A percentile compares a stretch with the other conserved stretches of the same genome.
Evolutionary conservation across 2,888 invertebrate genomes (phyloP).

Genomic region (Neoitamus cyanurus): DNA sequence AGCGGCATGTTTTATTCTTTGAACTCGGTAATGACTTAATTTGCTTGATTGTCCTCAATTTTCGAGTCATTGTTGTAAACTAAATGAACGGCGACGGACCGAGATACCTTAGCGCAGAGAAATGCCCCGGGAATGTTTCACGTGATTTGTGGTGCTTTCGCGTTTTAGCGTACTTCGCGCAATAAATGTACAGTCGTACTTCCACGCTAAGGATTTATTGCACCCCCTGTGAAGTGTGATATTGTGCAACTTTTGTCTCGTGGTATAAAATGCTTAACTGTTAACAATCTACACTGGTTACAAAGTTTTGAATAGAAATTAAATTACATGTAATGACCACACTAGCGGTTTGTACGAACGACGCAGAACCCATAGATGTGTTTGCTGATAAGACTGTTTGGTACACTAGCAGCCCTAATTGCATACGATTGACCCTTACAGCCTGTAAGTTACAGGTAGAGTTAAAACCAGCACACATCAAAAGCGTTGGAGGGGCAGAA

Average conservation of each 20-base stretch:
- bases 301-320: not conserved
- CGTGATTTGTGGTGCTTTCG: not conserved
- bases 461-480: too few relatives aligned
- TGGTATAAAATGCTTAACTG: not conserved
- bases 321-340: not conserved
- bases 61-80: conserved; percentile 33
- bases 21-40: conserved; percentile 46
- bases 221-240: not conserved
- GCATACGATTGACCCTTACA: too few relatives aligned
- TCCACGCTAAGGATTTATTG: not conserved
- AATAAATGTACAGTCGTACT: not conserved
- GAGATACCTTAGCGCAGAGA: not conserved
- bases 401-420: too few relatives aligned
- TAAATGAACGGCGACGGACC: not conserved
- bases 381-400: too few relatives aligned
- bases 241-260: not conserved
- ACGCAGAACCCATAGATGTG: too few relatives aligned
- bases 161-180: not conserved
- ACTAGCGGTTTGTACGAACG: too few relatives aligned
- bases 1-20: not conserved
- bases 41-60: conserved; percentile 49
- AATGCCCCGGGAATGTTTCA: not conserved
- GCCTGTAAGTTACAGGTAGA: too few relatives aligned
- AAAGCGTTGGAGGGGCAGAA: too few relatives aligned
- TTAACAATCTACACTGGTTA: not conserved